These are phyloP conservation scores for Incurvaria masculella DNA, from an alignment of 2,888 invertebrate genomes.

Conservation along the genomic window DNA sequence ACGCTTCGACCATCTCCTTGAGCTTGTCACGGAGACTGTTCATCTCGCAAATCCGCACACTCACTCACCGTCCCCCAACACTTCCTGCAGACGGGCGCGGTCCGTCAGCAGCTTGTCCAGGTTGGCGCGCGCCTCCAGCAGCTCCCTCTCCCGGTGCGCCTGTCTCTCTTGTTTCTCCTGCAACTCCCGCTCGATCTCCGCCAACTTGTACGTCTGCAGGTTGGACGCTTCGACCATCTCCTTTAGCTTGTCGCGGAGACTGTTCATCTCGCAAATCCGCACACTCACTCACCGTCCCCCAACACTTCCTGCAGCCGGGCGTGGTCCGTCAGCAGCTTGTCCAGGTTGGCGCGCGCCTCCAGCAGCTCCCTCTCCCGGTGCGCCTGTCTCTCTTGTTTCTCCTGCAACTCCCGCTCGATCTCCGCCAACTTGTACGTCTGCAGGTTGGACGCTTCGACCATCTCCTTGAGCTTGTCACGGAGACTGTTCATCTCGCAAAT, in stretches of 20 bases:
- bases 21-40: constrained; percentile 32
- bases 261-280: constrained; percentile 24
- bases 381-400: constrained; percentile 44
- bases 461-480: constrained; percentile 34
- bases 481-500: constrained; percentile 31
- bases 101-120: constrained; percentile 52
- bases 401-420: constrained; percentile 32
- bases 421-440: constrained; percentile 37
- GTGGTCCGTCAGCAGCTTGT: constrained; percentile 50
- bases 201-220: constrained; percentile 32
- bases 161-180: constrained; percentile 46
- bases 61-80: constrained; percentile 48
- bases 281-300: constrained; percentile 42
- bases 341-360: constrained; percentile 41
- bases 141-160: constrained; percentile 45
- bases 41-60: constrained; percentile 33
- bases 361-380: constrained; percentile 49
- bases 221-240: constrained; percentile 30
- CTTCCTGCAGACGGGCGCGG: constrained; percentile 35
- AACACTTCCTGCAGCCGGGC: constrained; percentile 35
- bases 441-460: constrained; percentile 27
- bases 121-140: constrained; percentile 41
- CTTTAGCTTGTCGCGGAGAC: constrained; percentile 32
- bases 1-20: constrained; percentile 29
- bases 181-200: constrained; percentile 33